Conservation (phyloP, 2,113 vertebrate genomes). For the Chloropsis hardwickii region DNA sequence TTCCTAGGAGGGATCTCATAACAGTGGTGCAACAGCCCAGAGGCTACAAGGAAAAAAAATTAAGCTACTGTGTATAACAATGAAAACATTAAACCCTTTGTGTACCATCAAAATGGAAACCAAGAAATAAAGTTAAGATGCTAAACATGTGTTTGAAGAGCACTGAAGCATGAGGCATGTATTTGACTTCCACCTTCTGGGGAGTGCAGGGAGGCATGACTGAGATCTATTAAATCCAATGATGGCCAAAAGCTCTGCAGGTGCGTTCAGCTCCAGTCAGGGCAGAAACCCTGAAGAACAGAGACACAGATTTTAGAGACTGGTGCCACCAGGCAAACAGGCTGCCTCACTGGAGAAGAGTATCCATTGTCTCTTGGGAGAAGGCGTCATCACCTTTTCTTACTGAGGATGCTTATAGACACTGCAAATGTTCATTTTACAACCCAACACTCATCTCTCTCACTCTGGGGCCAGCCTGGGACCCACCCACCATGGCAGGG, state of each 20-base stretch:
- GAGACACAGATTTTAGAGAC: not conserved
- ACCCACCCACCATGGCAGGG: not conserved
- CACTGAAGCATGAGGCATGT: slow-evolving; percentile 10
- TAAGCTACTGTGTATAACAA: slow-evolving; percentile 52
- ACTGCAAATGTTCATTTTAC: not conserved
- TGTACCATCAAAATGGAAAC: slow-evolving; percentile 58
- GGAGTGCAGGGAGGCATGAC: slow-evolving; percentile 3
- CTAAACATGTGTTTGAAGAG: slow-evolving; percentile 51
- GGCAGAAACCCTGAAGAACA: not conserved
- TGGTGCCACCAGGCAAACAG: not conserved
- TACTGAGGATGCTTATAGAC: not conserved
- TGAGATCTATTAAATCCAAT: slow-evolving; percentile 14
- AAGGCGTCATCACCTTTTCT: not conserved
- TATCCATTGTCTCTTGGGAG: accelerated
- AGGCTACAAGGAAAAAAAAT: slow-evolving; percentile 54
- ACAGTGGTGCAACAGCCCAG: slow-evolving; percentile 39
- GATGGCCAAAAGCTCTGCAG: not conserved
- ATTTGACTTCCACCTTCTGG: slow-evolving; percentile 40
- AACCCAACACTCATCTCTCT: accelerated
- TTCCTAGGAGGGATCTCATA: slow-evolving; percentile 38
- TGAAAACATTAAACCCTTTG: slow-evolving; percentile 52
- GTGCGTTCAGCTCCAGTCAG: not conserved
- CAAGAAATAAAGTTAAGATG: slow-evolving; percentile 60
- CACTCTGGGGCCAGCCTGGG: no score
- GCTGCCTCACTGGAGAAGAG: not conserved